A percentile compares a stretch with the other conserved stretches of the same genome.
Evolutionary conservation across 2,797 vertebrate genomes (phyloP).

Genomic region (Salmo trutta): DNA sequence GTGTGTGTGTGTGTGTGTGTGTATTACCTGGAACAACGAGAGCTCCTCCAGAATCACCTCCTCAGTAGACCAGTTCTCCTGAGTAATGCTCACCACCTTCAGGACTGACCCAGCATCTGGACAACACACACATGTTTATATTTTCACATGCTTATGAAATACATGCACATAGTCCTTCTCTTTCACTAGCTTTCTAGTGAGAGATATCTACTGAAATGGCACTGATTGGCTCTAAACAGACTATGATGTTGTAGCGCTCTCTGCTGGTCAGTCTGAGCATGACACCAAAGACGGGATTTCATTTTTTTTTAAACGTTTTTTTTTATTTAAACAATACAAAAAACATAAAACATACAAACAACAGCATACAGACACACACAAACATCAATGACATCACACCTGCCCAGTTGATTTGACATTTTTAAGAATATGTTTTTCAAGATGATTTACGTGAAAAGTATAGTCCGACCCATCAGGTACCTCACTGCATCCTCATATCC

Average conservation of each 20-base stretch:
- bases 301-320: too few relatives aligned
- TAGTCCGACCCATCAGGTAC: too few relatives aligned
- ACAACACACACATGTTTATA: constrained; percentile 16
- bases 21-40: constrained; percentile 88
- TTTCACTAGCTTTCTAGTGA: not conserved
- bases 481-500: too few relatives aligned
- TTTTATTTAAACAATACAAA: too few relatives aligned
- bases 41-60: constrained; percentile 94
- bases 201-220: not conserved
- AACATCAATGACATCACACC: too few relatives aligned
- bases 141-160: not conserved
- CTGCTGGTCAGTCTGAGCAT: constrained; percentile 57
- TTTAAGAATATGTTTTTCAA: too few relatives aligned
- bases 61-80: constrained; percentile 91
- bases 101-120: constrained; percentile 89
- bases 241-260: constrained; percentile 46
- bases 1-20: constrained; percentile 9
- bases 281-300: not conserved
- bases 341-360: too few relatives aligned
- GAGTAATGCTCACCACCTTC: constrained; percentile 94
- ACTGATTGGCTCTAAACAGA: not conserved
- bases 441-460: too few relatives aligned
- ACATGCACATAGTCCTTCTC: not conserved
- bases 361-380: too few relatives aligned
- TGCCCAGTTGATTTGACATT: too few relatives aligned